A percentile compares a stretch with the other conserved stretches of the same genome.
Evolutionary conservation across 2,113 vertebrate genomes (phyloP).

Genomic region (Onychostruthus taczanowskii): DNA sequence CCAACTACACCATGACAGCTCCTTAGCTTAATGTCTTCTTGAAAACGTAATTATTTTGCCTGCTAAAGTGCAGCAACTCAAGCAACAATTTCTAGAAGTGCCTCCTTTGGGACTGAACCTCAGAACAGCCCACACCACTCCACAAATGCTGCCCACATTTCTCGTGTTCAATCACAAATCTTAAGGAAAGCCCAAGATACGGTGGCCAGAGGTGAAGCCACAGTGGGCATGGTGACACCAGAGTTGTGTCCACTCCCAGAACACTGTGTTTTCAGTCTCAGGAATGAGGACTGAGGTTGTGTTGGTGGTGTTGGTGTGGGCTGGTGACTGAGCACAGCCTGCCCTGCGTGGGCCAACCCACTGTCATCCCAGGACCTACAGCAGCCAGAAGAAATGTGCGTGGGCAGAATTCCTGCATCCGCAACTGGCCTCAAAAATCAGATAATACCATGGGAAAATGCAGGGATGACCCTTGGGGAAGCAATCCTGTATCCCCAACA

Average conservation of each 20-base stretch:
- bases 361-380: slow-evolving; percentile 6
- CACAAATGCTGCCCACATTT: not conserved
- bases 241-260: not conserved
- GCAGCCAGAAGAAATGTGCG: slow-evolving; percentile 14
- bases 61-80: not conserved
- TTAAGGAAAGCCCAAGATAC: not conserved
- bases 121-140: not conserved
- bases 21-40: not conserved
- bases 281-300: not conserved
- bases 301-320: not conserved
- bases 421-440: slow-evolving; percentile 20
- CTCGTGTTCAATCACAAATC: not conserved
- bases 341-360: not conserved
- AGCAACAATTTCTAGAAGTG: not conserved
- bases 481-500: not conserved
- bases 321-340: not conserved
- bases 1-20: not conserved
- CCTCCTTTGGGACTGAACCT: not conserved
- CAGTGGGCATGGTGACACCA: not conserved
- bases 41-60: not conserved
- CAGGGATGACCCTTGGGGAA: not conserved
- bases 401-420: slow-evolving; percentile 33
- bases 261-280: not conserved
- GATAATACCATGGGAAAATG: slow-evolving; percentile 56
- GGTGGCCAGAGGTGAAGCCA: not conserved